Conservation (phyloP, 1,140 invertebrate species). For the Drosophila elegans region DNA sequence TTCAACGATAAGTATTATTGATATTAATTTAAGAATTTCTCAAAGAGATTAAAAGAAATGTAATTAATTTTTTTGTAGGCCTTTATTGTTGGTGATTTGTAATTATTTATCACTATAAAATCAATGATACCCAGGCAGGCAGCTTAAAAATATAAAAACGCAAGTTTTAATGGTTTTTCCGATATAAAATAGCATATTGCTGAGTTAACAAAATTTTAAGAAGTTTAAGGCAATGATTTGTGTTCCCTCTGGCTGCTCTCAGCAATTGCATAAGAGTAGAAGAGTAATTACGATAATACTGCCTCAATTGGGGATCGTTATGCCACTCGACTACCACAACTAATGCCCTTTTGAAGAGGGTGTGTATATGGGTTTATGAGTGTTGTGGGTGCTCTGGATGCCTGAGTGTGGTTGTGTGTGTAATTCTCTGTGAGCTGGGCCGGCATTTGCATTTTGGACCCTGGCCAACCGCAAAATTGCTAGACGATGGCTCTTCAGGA, state of each 20-base stretch:
- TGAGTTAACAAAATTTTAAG: background rate
- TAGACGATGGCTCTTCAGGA: slow-evolving; percentile 46
- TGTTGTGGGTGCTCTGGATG: background rate
- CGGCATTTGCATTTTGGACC: slow-evolving; percentile 62
- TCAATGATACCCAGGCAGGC: too few species aligned
- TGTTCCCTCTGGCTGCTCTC: background rate
- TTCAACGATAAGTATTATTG: slow-evolving; percentile 6
- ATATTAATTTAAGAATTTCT: background rate
- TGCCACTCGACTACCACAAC: slow-evolving; percentile 13
- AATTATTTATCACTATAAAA: too few species aligned
- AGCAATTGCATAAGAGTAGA: background rate
- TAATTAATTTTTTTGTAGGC: too few species aligned
- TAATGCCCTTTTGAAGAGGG: background rate
- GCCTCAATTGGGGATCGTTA: slow-evolving; percentile 16
- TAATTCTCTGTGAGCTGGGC: background rate
- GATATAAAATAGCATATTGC: too few species aligned
- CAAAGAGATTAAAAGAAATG: too few species aligned
- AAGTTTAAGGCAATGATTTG: background rate
- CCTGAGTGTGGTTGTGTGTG: background rate
- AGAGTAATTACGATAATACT: slow-evolving; percentile 11
- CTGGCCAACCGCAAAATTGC: slow-evolving; percentile 59
- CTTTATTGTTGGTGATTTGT: too few species aligned
- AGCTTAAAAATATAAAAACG: too few species aligned
- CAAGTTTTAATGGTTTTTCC: too few species aligned
- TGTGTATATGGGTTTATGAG: background rate